A percentile compares a stretch with the other conserved stretches of the same genome.
Evolutionary conservation across 2,888 invertebrate genomes (phyloP).

Genomic region (Cephus pulcher): DNA sequence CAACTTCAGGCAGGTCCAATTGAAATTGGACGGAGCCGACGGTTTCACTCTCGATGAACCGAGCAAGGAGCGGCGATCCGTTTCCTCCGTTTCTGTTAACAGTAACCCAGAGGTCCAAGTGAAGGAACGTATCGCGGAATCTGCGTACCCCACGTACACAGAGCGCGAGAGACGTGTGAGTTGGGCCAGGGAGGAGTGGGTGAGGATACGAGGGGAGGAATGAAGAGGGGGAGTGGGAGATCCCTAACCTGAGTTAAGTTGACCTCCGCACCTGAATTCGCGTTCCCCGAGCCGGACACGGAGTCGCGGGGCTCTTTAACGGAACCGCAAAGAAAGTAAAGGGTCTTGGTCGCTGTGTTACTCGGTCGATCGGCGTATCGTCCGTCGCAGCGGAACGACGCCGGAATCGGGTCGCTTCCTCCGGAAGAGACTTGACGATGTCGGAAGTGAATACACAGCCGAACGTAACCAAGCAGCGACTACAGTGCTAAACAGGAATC

Average conservation of each 20-base stretch:
- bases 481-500: slow-evolving; percentile 31
- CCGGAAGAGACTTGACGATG: slow-evolving; percentile 36
- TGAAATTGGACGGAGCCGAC: background rate
- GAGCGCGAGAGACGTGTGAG: background rate
- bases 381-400: background rate
- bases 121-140: background rate
- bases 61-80: background rate
- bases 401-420: background rate
- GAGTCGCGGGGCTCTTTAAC: slow-evolving; percentile 43
- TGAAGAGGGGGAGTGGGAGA: slow-evolving; percentile 10
- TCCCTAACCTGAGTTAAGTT: slow-evolving; percentile 62
- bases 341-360: slow-evolving; percentile 14
- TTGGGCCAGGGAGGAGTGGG: background rate
- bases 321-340: slow-evolving; percentile 61
- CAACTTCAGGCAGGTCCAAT: background rate
- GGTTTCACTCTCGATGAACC: background rate
- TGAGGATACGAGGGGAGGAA: slow-evolving; percentile 5
- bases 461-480: slow-evolving; percentile 15
- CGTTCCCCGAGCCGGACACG: slow-evolving; percentile 33
- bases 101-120: background rate
- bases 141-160: background rate
- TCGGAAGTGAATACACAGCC: background rate
- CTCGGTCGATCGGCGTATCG: slow-evolving; percentile 10
- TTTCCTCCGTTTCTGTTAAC: background rate
- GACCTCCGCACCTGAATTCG: slow-evolving; percentile 60